phyloP scores from a whole-genome alignment of 1,140 invertebrate genomes.

The Ceratina japonica region DNA sequence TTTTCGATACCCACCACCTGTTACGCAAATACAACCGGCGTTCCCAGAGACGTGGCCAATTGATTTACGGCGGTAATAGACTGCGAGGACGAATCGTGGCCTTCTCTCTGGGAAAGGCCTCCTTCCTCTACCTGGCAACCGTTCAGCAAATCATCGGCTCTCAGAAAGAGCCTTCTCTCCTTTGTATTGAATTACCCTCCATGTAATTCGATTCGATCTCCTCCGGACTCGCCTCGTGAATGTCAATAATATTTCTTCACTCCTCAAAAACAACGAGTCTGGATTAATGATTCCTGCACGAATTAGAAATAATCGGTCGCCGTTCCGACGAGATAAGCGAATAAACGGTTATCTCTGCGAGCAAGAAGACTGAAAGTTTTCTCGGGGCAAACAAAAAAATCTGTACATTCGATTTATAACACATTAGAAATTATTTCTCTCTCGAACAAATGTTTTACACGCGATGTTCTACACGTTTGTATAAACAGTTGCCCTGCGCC shows the following conservation, averaged over 20 bases:
- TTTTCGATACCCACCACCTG: constrained; percentile 70
- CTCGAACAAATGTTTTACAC: too few species aligned
- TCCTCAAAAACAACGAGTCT: not conserved
- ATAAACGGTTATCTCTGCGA: too few species aligned
- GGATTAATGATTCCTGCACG: too few species aligned
- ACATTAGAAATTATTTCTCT: too few species aligned
- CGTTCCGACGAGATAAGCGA: too few species aligned
- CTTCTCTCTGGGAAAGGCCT: constrained; percentile 27
- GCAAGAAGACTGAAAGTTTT: too few species aligned
- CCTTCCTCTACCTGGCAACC: constrained; percentile 40
- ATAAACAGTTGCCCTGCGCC: not conserved
- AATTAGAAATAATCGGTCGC: too few species aligned
- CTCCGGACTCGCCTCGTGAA: not conserved
- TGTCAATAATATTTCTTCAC: not conserved
- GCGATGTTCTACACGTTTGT: not conserved
- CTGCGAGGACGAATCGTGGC: constrained; percentile 51
- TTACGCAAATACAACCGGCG: constrained; percentile 72
- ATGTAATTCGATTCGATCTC: constrained; percentile 6
- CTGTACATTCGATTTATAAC: too few species aligned
- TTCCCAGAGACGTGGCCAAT: constrained; percentile 57
- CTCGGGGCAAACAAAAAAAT: too few species aligned
- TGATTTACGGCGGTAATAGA: constrained; percentile 66
- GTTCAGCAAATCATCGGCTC: constrained; percentile 46
- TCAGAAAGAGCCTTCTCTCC: not conserved
- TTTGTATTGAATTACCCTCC: not conserved